Percentiles rank a stretch among this genome's conserved stretches.
These are phyloP conservation scores for Pangasianodon gigas DNA, from an alignment of 2,113 vertebrate genomes.

Conservation along the genomic window DNA sequence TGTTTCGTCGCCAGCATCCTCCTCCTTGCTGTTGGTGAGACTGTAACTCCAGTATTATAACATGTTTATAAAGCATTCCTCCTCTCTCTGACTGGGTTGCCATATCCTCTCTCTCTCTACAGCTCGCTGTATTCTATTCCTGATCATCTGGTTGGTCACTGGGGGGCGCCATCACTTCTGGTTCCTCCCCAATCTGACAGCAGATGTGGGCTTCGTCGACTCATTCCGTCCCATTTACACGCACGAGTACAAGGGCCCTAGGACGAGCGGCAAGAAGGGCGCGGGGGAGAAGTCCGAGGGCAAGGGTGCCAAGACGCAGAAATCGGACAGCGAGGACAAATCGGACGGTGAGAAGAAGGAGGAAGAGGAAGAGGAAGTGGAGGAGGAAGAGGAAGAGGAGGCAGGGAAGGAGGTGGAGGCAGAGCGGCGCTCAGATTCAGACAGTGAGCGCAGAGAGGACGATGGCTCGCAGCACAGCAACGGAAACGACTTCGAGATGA, in stretches of 20 bases:
- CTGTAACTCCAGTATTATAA: neutral
- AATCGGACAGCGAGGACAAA: conserved; percentile 90
- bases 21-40: conserved; percentile 94
- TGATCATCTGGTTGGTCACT: conserved; percentile 97
- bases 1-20: conserved; percentile 98
- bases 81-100: neutral
- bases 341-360: conserved; percentile 95
- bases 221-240: conserved; percentile 98
- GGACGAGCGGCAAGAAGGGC: conserved; percentile 84
- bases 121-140: conserved; percentile 98
- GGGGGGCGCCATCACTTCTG: conserved; percentile 98
- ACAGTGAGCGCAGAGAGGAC: conserved; percentile 94
- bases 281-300: conserved; percentile 53
- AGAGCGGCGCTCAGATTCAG: conserved; percentile 90
- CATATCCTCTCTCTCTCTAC: conserved; percentile 3
- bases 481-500: conserved; percentile 99
- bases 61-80: neutral
- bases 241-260: conserved; percentile 96
- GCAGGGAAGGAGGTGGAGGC: conserved; percentile 76
- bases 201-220: conserved; percentile 97
- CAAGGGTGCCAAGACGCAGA: conserved; percentile 79
- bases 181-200: conserved; percentile 97
- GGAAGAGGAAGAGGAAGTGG: conserved; percentile 76
- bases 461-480: conserved; percentile 98
- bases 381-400: conserved; percentile 64